phyloP scores from a whole-genome alignment of 2,888 invertebrate species.

The Teinopalpus imperialis region DNA sequence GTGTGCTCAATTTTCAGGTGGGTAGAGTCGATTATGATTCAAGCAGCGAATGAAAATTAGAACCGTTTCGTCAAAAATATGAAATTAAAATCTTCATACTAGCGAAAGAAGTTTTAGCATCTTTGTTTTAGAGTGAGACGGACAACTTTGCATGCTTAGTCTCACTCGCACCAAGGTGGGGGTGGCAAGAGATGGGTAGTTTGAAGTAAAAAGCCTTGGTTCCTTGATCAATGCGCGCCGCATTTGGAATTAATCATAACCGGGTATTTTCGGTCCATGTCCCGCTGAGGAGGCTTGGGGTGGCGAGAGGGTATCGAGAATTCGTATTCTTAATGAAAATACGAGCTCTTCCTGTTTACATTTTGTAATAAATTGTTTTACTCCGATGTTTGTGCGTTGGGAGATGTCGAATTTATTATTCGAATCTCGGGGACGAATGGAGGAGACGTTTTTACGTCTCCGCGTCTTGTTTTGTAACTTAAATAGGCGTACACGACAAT shows the following conservation, averaged over 20 bases:
- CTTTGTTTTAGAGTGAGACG: conserved; percentile 81
- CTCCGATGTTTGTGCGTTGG: conserved; percentile 59
- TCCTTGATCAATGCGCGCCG: conserved; percentile 81
- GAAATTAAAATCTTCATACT: conserved; percentile 83
- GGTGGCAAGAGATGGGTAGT: conserved; percentile 74
- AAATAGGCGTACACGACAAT: conserved; percentile 14
- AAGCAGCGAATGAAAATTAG: conserved; percentile 60
- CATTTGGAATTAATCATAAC: conserved; percentile 82
- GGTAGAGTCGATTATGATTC: conserved; percentile 41
- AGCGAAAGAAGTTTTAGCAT: conserved; percentile 83
- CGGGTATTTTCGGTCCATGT: conserved; percentile 81
- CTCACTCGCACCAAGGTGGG: conserved; percentile 57
- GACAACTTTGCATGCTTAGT: conserved; percentile 73
- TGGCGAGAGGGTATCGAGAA: conserved; percentile 57
- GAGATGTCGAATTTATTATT: conserved; percentile 55
- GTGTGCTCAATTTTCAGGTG: conserved; percentile 27
- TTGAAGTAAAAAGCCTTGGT: conserved; percentile 78
- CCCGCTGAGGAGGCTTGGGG: conserved; percentile 42
- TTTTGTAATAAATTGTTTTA: conserved; percentile 82
- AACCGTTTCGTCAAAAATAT: conserved; percentile 81
- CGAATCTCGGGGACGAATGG: conserved; percentile 32
- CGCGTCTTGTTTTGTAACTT: conserved; percentile 15
- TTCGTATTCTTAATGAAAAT: conserved; percentile 82
- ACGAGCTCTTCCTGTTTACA: conserved; percentile 80
- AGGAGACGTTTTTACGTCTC: conserved; percentile 17